Base-by-base conservation (phyloP, 1,140 invertebrate genomes). In the Procambarus virginalis region DNA sequence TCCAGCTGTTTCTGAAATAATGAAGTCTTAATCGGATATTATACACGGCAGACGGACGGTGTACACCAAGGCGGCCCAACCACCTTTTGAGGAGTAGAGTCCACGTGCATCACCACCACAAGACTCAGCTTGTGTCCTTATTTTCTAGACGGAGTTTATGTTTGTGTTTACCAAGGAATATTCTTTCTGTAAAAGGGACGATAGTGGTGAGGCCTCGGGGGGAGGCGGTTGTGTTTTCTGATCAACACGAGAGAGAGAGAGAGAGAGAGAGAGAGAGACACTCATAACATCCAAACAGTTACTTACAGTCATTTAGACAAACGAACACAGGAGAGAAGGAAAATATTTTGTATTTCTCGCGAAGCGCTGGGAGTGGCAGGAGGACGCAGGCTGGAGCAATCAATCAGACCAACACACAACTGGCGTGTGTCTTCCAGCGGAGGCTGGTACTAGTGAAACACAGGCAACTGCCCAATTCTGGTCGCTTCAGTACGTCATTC, bases 81-180 rank as follows among this genome's bases (percentile, higher is more conserved):
- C 3, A 68, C 3, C 64, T 17, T 34, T 34, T 34, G 34, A 34
- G 34, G 55, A 58, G 55, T 58, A 9, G 14, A 8, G 8, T 58
- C 8, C 55, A 58, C 2, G 8, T 58, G 68, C n/a, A 17, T 68
- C 51, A 55, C 12, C 51, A 3, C 8, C 51, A 55, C 8, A 8
- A 8, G 51, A 1, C 51, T 55, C 51, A 4, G 51, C 8, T 5
- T 8, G 51, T 17, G 20, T 68, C 64, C 20, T n/a, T 20, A 14
- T 68, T n/a, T 5, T 17, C 64, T 20, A 17, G n/a, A 73, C 3
- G 17, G 64, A 34, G n/a, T 73, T 73, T 73, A 73, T 73, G 34
- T 73, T n/a, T 45, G 34, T 73, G 68, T 73, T 73, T 73, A 73
- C 68, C 68, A 1, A 34, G n/a, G n/a, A 73, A 73, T 73, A 73